Conservation (phyloP, 2,888 invertebrate species). For the Dione vanillae region DNA sequence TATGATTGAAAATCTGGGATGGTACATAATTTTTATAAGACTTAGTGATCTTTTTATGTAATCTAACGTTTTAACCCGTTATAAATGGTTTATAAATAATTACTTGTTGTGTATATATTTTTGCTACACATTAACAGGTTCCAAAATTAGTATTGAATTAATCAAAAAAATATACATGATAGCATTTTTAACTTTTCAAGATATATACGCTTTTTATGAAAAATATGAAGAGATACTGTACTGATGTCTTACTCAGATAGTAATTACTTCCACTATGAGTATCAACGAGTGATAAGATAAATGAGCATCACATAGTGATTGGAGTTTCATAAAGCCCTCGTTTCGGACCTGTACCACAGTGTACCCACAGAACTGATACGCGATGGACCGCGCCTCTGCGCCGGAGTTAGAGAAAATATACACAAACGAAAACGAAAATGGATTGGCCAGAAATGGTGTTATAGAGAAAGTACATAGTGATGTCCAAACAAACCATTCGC, state of each 20-base stretch:
- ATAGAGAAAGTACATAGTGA: constrained; percentile 55
- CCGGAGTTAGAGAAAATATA: constrained; percentile 70
- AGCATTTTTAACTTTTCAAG: neutral
- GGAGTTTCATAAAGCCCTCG: constrained; percentile 45
- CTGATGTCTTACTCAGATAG: constrained; percentile 26
- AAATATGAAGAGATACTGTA: constrained; percentile 2
- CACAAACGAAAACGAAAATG: constrained; percentile 58
- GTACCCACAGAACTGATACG: constrained; percentile 34
- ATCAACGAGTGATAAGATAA: constrained; percentile 52
- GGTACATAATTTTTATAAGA: too few relatives aligned
- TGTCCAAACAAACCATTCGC: constrained; percentile 50
- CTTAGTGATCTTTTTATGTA: too few relatives aligned
- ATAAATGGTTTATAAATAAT: too few relatives aligned
- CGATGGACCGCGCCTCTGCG: constrained; percentile 64
- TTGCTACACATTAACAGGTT: too few relatives aligned
- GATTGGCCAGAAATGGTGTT: constrained; percentile 50
- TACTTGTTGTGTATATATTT: too few relatives aligned
- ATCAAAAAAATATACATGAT: too few relatives aligned
- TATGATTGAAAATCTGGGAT: too few relatives aligned
- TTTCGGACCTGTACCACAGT: constrained; percentile 47
- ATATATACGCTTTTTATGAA: neutral
- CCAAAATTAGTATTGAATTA: too few relatives aligned
- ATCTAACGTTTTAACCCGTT: too few relatives aligned
- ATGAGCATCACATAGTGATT: constrained; percentile 47
- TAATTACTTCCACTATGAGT: constrained; percentile 30